Evolutionary conservation across 2,888 invertebrate genomes (phyloP).

Genomic region (Tetanocera ferruginea): DNA sequence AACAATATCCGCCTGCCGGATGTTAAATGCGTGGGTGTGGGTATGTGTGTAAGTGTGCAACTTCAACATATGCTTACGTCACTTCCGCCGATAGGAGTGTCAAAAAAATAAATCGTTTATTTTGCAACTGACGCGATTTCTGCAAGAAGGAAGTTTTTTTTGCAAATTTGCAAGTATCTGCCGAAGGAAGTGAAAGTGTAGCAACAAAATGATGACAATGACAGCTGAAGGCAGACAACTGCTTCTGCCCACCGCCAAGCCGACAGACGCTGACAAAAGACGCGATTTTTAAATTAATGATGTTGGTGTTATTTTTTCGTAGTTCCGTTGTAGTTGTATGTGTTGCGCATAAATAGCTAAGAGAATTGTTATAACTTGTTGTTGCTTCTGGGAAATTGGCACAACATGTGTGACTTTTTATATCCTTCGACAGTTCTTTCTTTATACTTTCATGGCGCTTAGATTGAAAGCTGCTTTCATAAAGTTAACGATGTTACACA

Average conservation of each 20-base stretch:
- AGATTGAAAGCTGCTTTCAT: slow-evolving; percentile 58
- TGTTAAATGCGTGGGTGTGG: not conserved
- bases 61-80: slow-evolving; percentile 11
- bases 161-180: slow-evolving; percentile 8
- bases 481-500: slow-evolving; percentile 37
- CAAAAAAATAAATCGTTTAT: slow-evolving; percentile 55
- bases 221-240: slow-evolving; percentile 3
- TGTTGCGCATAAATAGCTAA: slow-evolving; percentile 16
- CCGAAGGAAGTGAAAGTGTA: slow-evolving; percentile 42
- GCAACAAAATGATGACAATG: not conserved
- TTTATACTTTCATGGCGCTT: slow-evolving; percentile 45
- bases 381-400: slow-evolving; percentile 54
- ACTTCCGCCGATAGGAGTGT: slow-evolving; percentile 44
- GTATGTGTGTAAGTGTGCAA: not conserved
- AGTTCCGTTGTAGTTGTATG: slow-evolving; percentile 46
- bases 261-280: slow-evolving; percentile 36
- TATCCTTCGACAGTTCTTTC: slow-evolving; percentile 61
- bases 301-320: slow-evolving; percentile 50
- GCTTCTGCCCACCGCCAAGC: not conserved
- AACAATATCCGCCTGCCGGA: slow-evolving; percentile 27
- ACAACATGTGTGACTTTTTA: slow-evolving; percentile 65
- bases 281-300: slow-evolving; percentile 61
- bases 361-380: slow-evolving; percentile 30
- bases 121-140: slow-evolving; percentile 36
- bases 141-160: not conserved